Conservation (phyloP, 1,140 invertebrate species). For the Homalodisca vitripennis region DNA sequence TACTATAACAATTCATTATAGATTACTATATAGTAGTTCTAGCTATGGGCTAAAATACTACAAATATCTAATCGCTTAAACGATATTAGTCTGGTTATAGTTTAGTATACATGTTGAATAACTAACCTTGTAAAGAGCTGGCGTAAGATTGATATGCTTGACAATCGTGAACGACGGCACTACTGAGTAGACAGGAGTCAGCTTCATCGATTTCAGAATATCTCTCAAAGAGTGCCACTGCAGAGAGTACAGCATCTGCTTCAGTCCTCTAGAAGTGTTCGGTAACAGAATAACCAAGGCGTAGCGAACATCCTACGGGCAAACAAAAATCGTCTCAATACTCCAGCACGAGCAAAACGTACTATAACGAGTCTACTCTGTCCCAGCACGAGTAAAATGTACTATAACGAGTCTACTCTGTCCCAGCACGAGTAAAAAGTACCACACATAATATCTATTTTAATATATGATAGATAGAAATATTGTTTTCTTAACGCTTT, state of each 20-base stretch:
- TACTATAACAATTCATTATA: no score
- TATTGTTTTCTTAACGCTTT: background rate
- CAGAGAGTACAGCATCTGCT: constrained; percentile 48
- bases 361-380: no score
- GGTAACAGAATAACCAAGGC: constrained; percentile 53
- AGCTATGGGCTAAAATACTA: no score
- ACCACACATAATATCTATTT: background rate
- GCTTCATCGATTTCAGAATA: constrained; percentile 63
- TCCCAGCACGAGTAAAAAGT: no score
- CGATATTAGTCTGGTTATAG: no score
- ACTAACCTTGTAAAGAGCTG: constrained; percentile 63
- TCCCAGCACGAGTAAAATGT: no score
- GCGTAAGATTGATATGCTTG: constrained; percentile 72
- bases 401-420: no score
- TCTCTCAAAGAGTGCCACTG: constrained; percentile 54
- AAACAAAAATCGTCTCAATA: no score
- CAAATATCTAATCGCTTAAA: no score
- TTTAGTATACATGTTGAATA: no score
- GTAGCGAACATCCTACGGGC: constrained; percentile 57
- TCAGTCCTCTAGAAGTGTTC: constrained; percentile 48
- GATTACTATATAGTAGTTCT: no score
- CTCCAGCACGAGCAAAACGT: no score
- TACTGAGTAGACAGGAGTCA: constrained; percentile 66
- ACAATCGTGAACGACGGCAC: constrained; percentile 76
- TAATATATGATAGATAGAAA: background rate